Base-by-base conservation (phyloP, 1,140 invertebrate species). In the Camponotus floridanus region DNA sequence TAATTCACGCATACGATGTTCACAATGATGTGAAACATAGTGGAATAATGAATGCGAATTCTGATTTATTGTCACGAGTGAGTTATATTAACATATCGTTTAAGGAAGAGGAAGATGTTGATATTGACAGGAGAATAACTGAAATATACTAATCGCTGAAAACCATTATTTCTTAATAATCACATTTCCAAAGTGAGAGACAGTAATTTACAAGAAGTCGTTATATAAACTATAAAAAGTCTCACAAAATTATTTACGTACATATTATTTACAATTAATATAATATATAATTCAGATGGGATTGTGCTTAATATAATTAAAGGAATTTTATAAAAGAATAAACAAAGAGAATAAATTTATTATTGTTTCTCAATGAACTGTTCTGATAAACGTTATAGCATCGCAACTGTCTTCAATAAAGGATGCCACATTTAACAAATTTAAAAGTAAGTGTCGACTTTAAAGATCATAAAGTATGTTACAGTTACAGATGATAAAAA, bases 331-430 rank as follows among this genome's bases (percentile, higher is more conserved):
- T 36, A 88, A 31, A 90, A 91, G 89, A 93, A 94, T 21, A 26
- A 26, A 26, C 26, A 26, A 26, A 26, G 8, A 78, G 11, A 97
- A 98, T 80, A 98, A 98, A 92, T 95, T 96, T n/a, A 97, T 99
- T 3, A 95, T 99, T 7, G 98, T 99, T 1, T 98, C 98, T 0
- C 98, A 99, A 92, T 99, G 98, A 98, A 97, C 97, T 0, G 96
- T 96, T 1, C 96, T 98, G 91, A 93, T 99, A 7, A 92, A 96
- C 1, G 95, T 99, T 39, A 93, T 99, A 15, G 95, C 96, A 42
- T 81, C 92, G 0, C 96, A 97, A 91, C 94, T 99, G 21, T 89
- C 95, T 8, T 81, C 74, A 13, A 62, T 94, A 5, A 91, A 94
- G 15, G 91, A 94, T 1, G 95, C 98, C 6, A 88, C 91, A 1